Percentiles rank a stretch among this genome's conserved stretches.
These are phyloP conservation scores for Papilio polytes DNA, from an alignment of 1,140 invertebrate species.

Conservation along the genomic window DNA sequence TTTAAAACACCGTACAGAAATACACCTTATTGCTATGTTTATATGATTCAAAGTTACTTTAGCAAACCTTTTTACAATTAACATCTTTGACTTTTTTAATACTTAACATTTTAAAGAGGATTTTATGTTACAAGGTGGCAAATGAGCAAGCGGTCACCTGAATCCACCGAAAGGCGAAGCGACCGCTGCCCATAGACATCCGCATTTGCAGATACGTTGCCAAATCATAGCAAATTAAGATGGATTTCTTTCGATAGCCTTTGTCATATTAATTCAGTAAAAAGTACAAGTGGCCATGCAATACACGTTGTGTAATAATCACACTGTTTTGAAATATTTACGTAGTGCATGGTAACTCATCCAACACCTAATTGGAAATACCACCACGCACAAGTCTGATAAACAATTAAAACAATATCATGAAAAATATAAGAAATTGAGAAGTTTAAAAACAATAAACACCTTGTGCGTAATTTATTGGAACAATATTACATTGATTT, in stretches of 20 bases:
- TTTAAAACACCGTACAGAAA: constrained; percentile 20
- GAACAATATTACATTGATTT: constrained; percentile 2
- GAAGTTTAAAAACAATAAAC: not conserved
- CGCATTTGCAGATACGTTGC: too few relatives aligned
- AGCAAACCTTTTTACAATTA: not conserved
- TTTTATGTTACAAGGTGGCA: too few relatives aligned
- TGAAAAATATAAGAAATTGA: not conserved
- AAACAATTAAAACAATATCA: not conserved
- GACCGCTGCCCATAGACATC: too few relatives aligned
- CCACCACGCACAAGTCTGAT: constrained; percentile 25
- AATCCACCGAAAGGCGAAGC: too few relatives aligned
- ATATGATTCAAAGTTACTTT: not conserved
- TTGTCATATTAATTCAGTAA: not conserved
- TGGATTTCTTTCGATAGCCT: not conserved
- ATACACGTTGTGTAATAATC: not conserved
- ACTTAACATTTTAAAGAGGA: not conserved
- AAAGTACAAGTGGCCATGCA: not conserved
- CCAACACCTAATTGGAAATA: constrained; percentile 20
- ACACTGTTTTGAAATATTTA: not conserved
- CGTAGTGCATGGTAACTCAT: constrained; percentile 30
- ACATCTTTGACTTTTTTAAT: not conserved
- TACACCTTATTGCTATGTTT: constrained; percentile 26
- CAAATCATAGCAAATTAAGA: not conserved
- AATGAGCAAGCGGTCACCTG: too few relatives aligned
- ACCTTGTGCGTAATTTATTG: constrained; percentile 21